Evolutionary conservation across 2,888 invertebrate species (phyloP).

Genomic region (Drosophila subsilvestris): DNA sequence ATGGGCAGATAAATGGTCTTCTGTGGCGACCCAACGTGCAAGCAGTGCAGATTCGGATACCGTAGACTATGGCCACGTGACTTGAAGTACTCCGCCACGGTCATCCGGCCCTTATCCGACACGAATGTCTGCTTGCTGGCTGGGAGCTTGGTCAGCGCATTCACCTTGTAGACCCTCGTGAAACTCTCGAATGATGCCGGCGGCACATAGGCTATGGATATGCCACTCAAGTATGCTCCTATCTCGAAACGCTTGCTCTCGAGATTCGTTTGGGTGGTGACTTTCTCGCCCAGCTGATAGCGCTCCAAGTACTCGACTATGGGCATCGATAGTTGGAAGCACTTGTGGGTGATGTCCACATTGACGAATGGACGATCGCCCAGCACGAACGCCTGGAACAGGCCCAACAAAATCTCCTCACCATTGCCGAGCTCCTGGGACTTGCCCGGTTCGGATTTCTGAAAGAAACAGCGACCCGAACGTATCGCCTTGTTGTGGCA

Average conservation of each 20-base stretch:
- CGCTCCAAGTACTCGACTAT: slow-evolving; percentile 84
- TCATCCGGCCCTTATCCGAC: slow-evolving; percentile 66
- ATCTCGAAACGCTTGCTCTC: slow-evolving; percentile 8
- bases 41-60: slow-evolving; percentile 90
- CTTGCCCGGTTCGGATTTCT: slow-evolving; percentile 81
- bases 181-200: slow-evolving; percentile 64
- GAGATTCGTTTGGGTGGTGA: slow-evolving; percentile 12
- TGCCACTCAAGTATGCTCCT: slow-evolving; percentile 59
- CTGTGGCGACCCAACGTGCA: slow-evolving; percentile 91
- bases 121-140: slow-evolving; percentile 83
- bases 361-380: slow-evolving; percentile 95
- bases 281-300: slow-evolving; percentile 52
- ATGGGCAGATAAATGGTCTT: slow-evolving; percentile 91
- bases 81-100: slow-evolving; percentile 82
- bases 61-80: slow-evolving; percentile 79
- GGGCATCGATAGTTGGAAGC: slow-evolving; percentile 87
- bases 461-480: slow-evolving; percentile 89
- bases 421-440: slow-evolving; percentile 88
- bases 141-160: slow-evolving; percentile 54
- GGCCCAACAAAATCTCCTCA: slow-evolving; percentile 95
- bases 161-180: slow-evolving; percentile 69
- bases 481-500: slow-evolving; percentile 71
- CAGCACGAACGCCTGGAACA: slow-evolving; percentile 95
- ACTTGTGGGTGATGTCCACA: slow-evolving; percentile 94
- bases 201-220: slow-evolving; percentile 75